These are phyloP conservation scores for Acrocyrtus sp. DNA, from an alignment of 2,888 invertebrate species.

Conservation along the genomic window DNA sequence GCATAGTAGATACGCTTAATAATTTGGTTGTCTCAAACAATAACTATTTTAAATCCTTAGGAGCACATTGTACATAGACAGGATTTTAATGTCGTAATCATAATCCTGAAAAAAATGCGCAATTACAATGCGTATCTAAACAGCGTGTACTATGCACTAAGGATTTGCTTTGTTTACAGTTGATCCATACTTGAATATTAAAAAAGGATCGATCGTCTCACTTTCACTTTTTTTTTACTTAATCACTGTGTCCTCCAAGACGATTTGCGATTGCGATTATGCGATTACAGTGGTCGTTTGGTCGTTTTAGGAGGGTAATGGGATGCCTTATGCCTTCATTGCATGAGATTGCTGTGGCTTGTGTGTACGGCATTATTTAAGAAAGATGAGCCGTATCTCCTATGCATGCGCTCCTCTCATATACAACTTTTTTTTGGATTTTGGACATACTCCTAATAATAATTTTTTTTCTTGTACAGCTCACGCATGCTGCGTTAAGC, in stretches of 20 bases:
- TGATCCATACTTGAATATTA: slow-evolving; percentile 40
- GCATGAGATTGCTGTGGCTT: background rate
- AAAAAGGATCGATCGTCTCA: slow-evolving; percentile 46
- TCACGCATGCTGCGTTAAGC: background rate
- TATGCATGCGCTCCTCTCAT: background rate
- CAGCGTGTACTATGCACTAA: too few relatives aligned
- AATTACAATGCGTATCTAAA: too few relatives aligned
- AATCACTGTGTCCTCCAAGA: slow-evolving; percentile 45
- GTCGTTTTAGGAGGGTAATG: background rate
- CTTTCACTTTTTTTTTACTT: slow-evolving; percentile 47
- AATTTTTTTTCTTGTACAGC: too few relatives aligned
- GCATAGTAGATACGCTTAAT: too few relatives aligned
- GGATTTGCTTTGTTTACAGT: background rate
- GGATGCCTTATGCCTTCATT: background rate
- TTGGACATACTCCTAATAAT: too few relatives aligned
- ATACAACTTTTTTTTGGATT: too few relatives aligned
- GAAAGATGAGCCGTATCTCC: background rate
- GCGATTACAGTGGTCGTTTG: slow-evolving; percentile 4
- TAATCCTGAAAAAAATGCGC: too few relatives aligned
- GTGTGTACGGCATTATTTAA: background rate
- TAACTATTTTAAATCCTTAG: too few relatives aligned
- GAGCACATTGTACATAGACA: background rate
- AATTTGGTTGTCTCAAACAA: too few relatives aligned
- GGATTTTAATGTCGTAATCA: background rate
- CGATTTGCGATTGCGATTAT: too few relatives aligned